A percentile compares a stretch with the other conserved stretches of the same genome.
These are phyloP conservation scores for Chymomyza amoena DNA, from an alignment of 2,888 invertebrate species.

Conservation along the genomic window DNA sequence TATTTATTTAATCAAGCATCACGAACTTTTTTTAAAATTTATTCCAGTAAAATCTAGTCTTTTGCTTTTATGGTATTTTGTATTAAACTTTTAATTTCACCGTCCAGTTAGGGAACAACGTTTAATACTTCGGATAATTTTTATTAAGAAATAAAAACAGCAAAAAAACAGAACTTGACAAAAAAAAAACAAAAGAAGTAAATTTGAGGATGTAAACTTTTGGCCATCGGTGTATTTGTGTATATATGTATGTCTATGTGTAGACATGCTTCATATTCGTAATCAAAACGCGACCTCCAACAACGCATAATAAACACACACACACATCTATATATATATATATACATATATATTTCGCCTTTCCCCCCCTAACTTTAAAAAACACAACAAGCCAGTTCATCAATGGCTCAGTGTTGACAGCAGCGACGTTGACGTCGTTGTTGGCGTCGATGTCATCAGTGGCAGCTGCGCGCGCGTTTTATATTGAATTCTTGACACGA, in stretches of 20 bases:
- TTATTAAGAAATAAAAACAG: too few species aligned
- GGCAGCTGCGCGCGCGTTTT: slow-evolving; percentile 64
- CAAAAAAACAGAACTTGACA: too few species aligned
- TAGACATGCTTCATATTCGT: slow-evolving; percentile 51
- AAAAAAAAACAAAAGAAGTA: too few species aligned
- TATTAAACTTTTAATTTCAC: too few species aligned
- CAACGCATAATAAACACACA: neutral
- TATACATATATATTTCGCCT: neutral
- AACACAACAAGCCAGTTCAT: slow-evolving; percentile 50
- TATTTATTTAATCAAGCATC: too few species aligned
- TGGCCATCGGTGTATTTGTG: too few species aligned
- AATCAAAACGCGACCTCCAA: slow-evolving; percentile 51
- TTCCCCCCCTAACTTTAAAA: slow-evolving; percentile 1
- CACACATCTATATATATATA: neutral
- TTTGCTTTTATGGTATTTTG: too few species aligned
- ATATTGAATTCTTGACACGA: slow-evolving; percentile 73
- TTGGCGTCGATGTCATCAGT: slow-evolving; percentile 59
- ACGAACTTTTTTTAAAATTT: too few species aligned
- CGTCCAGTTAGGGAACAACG: too few species aligned
- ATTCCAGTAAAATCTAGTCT: too few species aligned
- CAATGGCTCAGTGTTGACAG: slow-evolving; percentile 39
- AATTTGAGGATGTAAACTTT: too few species aligned
- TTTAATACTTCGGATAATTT: too few species aligned
- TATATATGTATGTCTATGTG: neutral
- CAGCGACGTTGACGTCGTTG: slow-evolving; percentile 7